Evolutionary conservation across 2,888 invertebrate species (phyloP).

Genomic region (Tenthredo mesomela): DNA sequence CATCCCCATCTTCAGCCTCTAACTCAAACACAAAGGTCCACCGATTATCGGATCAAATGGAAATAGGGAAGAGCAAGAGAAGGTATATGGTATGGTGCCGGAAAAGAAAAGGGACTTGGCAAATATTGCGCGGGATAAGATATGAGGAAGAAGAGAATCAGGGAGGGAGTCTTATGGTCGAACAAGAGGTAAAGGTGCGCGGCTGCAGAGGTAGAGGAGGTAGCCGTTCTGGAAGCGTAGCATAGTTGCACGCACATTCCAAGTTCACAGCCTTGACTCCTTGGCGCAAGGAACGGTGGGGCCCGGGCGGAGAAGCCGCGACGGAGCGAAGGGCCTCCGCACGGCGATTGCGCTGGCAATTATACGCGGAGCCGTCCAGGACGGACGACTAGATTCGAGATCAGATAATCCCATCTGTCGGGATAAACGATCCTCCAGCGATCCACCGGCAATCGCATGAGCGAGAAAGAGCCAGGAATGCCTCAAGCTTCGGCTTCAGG

Average conservation of each 20-base stretch:
- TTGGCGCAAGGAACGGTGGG: conserved; percentile 57
- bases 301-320: conserved; percentile 52
- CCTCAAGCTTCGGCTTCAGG: conserved; percentile 36
- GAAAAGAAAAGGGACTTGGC: background rate
- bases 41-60: background rate
- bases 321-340: conserved; percentile 55
- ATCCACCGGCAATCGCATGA: conserved; percentile 62
- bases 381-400: conserved; percentile 72
- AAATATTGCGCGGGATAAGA: background rate
- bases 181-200: conserved; percentile 36
- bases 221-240: conserved; percentile 62
- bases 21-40: background rate
- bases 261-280: conserved; percentile 75
- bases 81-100: background rate
- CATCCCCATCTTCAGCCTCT: background rate
- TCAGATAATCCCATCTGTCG: conserved; percentile 76
- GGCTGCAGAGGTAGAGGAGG: conserved; percentile 27
- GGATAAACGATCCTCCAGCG: conserved; percentile 72
- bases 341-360: conserved; percentile 72
- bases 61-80: conserved; percentile 5
- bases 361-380: conserved; percentile 73
- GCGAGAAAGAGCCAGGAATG: conserved; percentile 50
- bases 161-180: conserved; percentile 32
- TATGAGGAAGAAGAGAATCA: background rate
- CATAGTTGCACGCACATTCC: conserved; percentile 76